Base-by-base conservation (phyloP, 1,140 invertebrate genomes). In the Limonius californicus region DNA sequence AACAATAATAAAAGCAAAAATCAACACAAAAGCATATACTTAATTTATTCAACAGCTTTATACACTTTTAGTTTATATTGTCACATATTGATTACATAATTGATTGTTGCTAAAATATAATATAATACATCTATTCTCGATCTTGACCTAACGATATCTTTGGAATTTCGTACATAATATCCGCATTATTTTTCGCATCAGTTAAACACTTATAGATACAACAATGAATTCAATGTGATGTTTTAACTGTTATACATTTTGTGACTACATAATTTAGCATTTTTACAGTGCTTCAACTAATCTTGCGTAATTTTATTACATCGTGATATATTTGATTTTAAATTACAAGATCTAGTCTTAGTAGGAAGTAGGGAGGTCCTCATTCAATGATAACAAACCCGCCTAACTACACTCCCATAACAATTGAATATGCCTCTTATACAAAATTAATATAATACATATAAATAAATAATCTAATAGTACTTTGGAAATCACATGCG, bases 41-140 rank as follows among this genome's bases (percentile, higher is more conserved):
- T 69, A 67, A 61, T 67, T 69, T 58, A 67, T 64, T 63, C 57
- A 71, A 67, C 67, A 69, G 64, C 64, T 67, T 65, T 68, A 65
- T 43, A 59, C 45, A 32, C 58, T 60, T 59, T 65, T 59, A 57
- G 59, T 66, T 63, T 65, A 74, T 74, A 74, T 74, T 74, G 72
- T 74, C 72, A 72, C 67, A 69, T 72, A 70, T 67, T 72, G 72
- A 74, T 74, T 74, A 74, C 66, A 70, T 21, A 50, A 18, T 50
- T 64, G 70, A 68, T 47, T 53, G 54, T 68, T 68, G 59, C 62
- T 65, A 63, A 61, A 61, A 61, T 61, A 53, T 56, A 61, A 35
- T 61, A 60, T 23, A 54, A 21, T 43, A 7, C 9, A 14, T 47
- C 60, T 56, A 61, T 18, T 45, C 27, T 50, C 45, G 16, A 19